Evolutionary conservation across 2,888 invertebrate species (phyloP).

Genomic region (Invenusta paracnida): DNA sequence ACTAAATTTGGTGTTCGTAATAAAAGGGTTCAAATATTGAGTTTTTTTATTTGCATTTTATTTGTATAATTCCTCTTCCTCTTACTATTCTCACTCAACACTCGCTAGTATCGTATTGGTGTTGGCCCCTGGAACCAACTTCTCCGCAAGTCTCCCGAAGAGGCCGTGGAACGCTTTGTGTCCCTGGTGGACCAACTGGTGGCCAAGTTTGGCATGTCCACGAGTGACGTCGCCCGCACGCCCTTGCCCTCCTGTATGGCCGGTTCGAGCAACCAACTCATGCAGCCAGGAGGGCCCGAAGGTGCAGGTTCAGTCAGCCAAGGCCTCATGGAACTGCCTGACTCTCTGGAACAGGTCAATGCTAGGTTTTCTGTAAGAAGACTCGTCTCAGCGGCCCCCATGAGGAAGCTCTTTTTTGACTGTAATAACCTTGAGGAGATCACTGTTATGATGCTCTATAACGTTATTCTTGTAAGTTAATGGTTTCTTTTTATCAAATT

Average conservation of each 20-base stretch:
- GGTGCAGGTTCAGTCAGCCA: not conserved
- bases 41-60: no score
- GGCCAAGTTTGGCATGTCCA: not conserved
- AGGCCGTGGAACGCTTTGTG: not conserved
- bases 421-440: not conserved
- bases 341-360: not conserved
- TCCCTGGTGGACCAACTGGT: not conserved
- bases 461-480: not conserved
- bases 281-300: not conserved
- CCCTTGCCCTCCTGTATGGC: not conserved
- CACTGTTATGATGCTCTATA: not conserved
- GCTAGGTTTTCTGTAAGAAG: not conserved
- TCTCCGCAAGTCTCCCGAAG: not conserved
- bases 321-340: not conserved
- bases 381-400: not conserved
- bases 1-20: no score
- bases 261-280: no score
- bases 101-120: not conserved
- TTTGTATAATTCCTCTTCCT: no score
- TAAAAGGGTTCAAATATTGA: no score
- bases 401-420: not conserved
- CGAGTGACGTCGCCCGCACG: not conserved
- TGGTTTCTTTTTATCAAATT: no score
- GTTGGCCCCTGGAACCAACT: not conserved
- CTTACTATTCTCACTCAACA: no score